These are phyloP conservation scores for Rousettus madagascariensis DNA, from an alignment of 2,797 vertebrate species.

Conservation along the genomic window DNA sequence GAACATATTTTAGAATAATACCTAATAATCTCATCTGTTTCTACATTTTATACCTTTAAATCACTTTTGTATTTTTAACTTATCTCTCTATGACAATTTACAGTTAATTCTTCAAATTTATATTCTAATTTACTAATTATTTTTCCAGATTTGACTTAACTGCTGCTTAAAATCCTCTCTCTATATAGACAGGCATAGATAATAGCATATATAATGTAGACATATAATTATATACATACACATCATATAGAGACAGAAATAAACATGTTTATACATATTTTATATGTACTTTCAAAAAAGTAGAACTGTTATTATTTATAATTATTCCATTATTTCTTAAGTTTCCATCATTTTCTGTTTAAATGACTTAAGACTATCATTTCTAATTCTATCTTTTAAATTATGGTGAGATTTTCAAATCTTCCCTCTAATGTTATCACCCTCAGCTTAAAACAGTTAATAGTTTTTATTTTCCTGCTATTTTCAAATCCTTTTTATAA, in stretches of 20 bases:
- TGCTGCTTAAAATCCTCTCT: too few relatives aligned
- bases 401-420: background rate
- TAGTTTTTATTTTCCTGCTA: background rate
- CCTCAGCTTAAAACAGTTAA: background rate
- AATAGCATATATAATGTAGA: background rate
- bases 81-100: background rate
- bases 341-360: background rate
- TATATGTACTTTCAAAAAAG: background rate
- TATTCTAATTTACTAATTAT: background rate
- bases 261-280: background rate
- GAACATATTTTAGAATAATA: background rate
- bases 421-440: background rate
- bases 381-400: background rate
- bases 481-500: background rate
- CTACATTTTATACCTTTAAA: background rate
- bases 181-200: too few relatives aligned
- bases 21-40: background rate
- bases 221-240: background rate
- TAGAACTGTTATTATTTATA: background rate
- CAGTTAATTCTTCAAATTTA: background rate
- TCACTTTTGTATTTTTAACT: background rate
- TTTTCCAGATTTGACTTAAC: background rate
- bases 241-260: background rate
- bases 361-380: background rate
- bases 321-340: background rate